Evolutionary conservation across 2,888 invertebrate species (phyloP).

Genomic region (Masnerella sp.): DNA sequence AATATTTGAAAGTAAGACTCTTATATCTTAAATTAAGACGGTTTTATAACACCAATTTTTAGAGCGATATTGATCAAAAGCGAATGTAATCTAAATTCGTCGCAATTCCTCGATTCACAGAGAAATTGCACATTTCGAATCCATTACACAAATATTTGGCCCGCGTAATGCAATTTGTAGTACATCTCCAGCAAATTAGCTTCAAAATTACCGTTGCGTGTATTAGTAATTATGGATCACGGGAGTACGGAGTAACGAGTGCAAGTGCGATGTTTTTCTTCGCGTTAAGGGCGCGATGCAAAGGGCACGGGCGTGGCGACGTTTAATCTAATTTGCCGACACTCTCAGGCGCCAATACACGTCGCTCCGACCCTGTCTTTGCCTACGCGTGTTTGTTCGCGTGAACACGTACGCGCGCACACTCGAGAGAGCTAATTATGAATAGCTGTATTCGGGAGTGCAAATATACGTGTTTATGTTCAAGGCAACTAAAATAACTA

Average conservation of each 20-base stretch:
- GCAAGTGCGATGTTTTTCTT: constrained; percentile 60
- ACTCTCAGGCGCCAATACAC: constrained; percentile 67
- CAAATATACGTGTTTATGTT: constrained; percentile 54
- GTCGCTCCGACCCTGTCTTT: constrained; percentile 60
- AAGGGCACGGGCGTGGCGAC: constrained; percentile 62
- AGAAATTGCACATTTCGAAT: constrained; percentile 17
- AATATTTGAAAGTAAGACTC: too few species aligned
- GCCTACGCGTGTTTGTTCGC: constrained; percentile 44
- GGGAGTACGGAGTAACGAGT: constrained; percentile 39
- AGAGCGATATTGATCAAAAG: not conserved
- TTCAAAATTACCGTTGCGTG: constrained; percentile 7
- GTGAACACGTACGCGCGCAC: constrained; percentile 22
- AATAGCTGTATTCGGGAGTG: constrained; percentile 42
- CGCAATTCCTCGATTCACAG: not conserved
- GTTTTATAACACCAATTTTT: not conserved
- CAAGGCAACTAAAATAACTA: constrained; percentile 47
- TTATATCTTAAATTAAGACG: too few species aligned
- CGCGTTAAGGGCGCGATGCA: constrained; percentile 56
- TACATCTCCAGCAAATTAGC: constrained; percentile 7
- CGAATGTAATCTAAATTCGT: not conserved
- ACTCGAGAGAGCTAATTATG: constrained; percentile 42
- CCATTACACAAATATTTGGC: constrained; percentile 32
- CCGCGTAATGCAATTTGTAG: constrained; percentile 12
- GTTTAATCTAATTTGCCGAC: constrained; percentile 70
- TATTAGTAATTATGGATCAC: constrained; percentile 28